A percentile compares a stretch with the other conserved stretches of the same genome.
Evolutionary conservation across 1,140 invertebrate genomes (phyloP).

Genomic region (Trichonephila inaurata): DNA sequence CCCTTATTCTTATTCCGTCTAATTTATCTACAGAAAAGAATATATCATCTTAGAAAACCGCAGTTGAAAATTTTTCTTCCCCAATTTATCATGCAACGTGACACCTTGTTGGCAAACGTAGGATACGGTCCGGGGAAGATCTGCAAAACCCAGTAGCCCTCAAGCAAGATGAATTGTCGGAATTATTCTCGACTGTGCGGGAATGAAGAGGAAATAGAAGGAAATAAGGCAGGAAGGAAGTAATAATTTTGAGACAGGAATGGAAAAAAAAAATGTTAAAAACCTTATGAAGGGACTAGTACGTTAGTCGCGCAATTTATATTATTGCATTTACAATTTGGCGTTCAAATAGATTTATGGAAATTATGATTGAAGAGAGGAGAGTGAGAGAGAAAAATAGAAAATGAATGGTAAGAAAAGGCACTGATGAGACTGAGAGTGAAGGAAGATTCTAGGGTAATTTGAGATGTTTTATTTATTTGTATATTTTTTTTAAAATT

Average conservation of each 20-base stretch:
- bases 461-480: not conserved
- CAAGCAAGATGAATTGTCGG: constrained; percentile 45
- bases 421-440: not conserved
- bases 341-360: constrained; percentile 62
- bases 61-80: constrained; percentile 45
- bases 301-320: constrained; percentile 43
- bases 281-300: not conserved
- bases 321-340: constrained; percentile 69
- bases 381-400: not conserved
- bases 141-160: constrained; percentile 7
- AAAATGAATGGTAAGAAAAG: not conserved
- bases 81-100: constrained; percentile 48
- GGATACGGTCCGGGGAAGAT: not conserved
- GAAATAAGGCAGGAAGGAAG: constrained; percentile 47
- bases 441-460: not conserved
- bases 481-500: not conserved
- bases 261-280: constrained; percentile 26
- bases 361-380: constrained; percentile 65
- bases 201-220: constrained; percentile 1
- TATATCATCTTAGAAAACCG: constrained; percentile 49
- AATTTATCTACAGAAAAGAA: constrained; percentile 36
- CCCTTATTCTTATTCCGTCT: constrained; percentile 28
- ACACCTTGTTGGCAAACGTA: constrained; percentile 50
- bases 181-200: constrained; percentile 8
- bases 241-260: constrained; percentile 49